These are phyloP conservation scores for Propithecus coquereli DNA, from an alignment of 2,113 vertebrate genomes.

Conservation along the genomic window DNA sequence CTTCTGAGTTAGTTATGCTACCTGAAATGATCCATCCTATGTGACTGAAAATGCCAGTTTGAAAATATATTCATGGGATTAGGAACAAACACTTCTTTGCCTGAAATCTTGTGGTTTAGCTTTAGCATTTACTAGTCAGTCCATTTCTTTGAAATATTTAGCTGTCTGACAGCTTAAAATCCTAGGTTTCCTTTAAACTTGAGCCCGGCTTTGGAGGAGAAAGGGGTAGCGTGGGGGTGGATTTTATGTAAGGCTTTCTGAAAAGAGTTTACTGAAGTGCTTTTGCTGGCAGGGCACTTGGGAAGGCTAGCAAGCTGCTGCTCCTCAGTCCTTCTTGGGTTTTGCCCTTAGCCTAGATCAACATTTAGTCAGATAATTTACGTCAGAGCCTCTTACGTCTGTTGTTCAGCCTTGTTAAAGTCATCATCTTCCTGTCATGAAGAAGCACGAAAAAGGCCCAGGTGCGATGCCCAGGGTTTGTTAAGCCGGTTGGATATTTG, in stretches of 20 bases:
- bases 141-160: constrained; percentile 75
- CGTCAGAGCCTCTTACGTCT: not conserved
- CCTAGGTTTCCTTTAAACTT: constrained; percentile 72
- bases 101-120: constrained; percentile 74
- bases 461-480: not conserved
- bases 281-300: constrained; percentile 17
- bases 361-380: constrained; percentile 46
- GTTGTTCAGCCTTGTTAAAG: not conserved
- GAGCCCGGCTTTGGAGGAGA: constrained; percentile 61
- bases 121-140: constrained; percentile 76
- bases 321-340: not conserved
- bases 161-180: constrained; percentile 75
- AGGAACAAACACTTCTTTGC: constrained; percentile 64
- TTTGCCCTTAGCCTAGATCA: constrained; percentile 43
- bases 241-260: constrained; percentile 44
- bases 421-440: not conserved
- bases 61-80: constrained; percentile 69
- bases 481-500: not conserved
- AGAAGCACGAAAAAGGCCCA: not conserved
- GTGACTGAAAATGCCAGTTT: constrained; percentile 66
- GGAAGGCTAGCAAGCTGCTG: not conserved
- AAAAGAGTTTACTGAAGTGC: constrained; percentile 42
- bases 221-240: not conserved
- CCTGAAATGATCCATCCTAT: constrained; percentile 61
- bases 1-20: constrained; percentile 70